Percentiles rank a stretch among this genome's conserved stretches.
Conservation (phyloP, 1,140 invertebrate genomes). For the Argopecten irradians region DNA sequence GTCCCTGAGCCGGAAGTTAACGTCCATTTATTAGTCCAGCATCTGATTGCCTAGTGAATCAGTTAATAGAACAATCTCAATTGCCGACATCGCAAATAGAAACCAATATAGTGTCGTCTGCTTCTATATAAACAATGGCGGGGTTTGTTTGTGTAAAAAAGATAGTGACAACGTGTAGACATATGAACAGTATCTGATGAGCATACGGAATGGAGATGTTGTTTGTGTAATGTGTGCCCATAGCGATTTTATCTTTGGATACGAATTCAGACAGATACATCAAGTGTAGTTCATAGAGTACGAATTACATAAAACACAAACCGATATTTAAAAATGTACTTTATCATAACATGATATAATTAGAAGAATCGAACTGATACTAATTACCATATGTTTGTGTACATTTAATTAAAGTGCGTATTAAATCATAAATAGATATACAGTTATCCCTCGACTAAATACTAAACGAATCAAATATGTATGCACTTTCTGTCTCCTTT, state of each 20-base stretch:
- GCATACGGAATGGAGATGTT: not conserved
- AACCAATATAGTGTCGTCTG: conserved; percentile 7
- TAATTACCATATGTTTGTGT: too few relatives aligned
- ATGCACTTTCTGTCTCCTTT: too few relatives aligned
- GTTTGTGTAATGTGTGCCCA: not conserved
- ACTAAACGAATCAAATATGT: too few relatives aligned
- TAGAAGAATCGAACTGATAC: too few relatives aligned
- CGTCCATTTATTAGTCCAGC: not conserved
- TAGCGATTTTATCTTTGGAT: not conserved
- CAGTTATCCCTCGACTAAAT: too few relatives aligned
- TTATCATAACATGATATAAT: too few relatives aligned
- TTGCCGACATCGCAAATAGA: not conserved
- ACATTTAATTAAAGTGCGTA: too few relatives aligned
- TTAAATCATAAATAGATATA: too few relatives aligned
- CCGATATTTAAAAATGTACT: too few relatives aligned
- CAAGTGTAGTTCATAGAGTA: not conserved
- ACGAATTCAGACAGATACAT: not conserved
- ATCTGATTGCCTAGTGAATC: not conserved
- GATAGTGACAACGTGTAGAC: not conserved
- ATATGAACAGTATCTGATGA: not conserved
- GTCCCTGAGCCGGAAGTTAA: not conserved
- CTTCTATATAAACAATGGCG: not conserved
- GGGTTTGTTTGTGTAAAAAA: not conserved
- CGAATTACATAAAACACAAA: not conserved
- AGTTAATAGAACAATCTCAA: not conserved